phyloP scores from a whole-genome alignment of 2,797 vertebrate species.

The Hipposideros larvatus region DNA sequence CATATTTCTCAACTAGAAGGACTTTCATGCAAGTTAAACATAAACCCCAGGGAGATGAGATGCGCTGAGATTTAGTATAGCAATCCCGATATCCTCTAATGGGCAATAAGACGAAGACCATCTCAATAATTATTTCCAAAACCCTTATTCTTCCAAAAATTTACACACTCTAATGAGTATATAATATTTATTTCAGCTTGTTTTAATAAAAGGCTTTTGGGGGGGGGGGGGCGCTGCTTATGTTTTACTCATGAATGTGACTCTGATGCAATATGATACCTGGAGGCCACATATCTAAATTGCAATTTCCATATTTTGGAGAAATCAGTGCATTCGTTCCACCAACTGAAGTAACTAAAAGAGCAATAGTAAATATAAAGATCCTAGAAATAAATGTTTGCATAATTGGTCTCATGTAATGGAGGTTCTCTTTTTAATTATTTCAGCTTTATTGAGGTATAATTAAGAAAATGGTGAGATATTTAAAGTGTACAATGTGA shows the following conservation, averaged over 20 bases:
- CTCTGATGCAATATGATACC: neutral
- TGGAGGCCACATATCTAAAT: neutral
- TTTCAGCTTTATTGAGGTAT: neutral
- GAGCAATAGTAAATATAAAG: neutral
- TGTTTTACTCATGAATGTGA: neutral
- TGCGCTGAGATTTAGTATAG: neutral
- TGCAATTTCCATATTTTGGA: neutral
- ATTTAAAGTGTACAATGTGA: neutral
- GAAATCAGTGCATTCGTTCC: neutral
- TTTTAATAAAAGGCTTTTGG: neutral
- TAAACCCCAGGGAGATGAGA: neutral
- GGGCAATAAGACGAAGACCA: neutral
- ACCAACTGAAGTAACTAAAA: constrained; percentile 25
- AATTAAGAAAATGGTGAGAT: neutral
- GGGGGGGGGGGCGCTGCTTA: neutral
- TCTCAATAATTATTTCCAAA: neutral
- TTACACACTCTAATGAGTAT: neutral
- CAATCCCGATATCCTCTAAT: neutral
- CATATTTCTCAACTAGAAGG: neutral
- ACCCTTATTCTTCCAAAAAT: neutral
- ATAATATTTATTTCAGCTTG: neutral
- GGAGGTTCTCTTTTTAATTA: neutral
- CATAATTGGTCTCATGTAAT: neutral
- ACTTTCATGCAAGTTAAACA: neutral
- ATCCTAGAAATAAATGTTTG: constrained; percentile 7